Evolutionary conservation across 2,888 invertebrate genomes (phyloP).

Genomic region (Cabera pusaria): DNA sequence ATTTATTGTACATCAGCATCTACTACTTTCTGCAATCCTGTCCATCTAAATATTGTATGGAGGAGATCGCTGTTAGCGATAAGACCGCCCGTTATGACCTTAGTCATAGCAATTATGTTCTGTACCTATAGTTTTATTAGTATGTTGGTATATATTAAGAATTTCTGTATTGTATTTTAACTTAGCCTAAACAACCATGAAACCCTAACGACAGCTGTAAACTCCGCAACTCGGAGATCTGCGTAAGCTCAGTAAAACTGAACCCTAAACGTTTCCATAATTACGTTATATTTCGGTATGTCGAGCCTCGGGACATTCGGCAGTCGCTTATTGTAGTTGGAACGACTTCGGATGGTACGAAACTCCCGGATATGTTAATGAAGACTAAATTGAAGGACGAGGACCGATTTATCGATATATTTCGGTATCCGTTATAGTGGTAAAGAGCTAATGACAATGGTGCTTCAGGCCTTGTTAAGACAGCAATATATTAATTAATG

Average conservation of each 20-base stretch:
- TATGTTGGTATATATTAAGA: too few species aligned
- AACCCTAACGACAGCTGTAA: conserved; percentile 4
- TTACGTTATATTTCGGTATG: conserved; percentile 9
- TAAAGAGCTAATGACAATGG: too few species aligned
- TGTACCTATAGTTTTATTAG: too few species aligned
- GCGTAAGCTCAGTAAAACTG: conserved; percentile 3
- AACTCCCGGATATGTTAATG: conserved; percentile 31
- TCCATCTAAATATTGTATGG: too few species aligned
- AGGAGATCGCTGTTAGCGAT: too few species aligned
- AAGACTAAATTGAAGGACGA: conserved; percentile 9
- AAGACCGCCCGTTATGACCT: too few species aligned
- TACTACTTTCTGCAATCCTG: too few species aligned
- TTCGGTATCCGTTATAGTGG: neutral
- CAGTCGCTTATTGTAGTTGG: conserved; percentile 17
- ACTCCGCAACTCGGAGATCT: conserved; percentile 5
- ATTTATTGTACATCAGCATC: too few species aligned
- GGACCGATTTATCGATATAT: conserved; percentile 9
- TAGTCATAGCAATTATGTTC: too few species aligned
- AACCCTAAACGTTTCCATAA: conserved; percentile 10
- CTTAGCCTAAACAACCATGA: neutral
- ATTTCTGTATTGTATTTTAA: too few species aligned
- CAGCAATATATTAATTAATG: too few species aligned
- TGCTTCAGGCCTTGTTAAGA: too few species aligned
- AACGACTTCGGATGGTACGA: conserved; percentile 22
- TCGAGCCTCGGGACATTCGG: conserved; percentile 5